Base-by-base conservation (phyloP, 2,888 invertebrate species). In the Drosophila atroscutellata region DNA sequence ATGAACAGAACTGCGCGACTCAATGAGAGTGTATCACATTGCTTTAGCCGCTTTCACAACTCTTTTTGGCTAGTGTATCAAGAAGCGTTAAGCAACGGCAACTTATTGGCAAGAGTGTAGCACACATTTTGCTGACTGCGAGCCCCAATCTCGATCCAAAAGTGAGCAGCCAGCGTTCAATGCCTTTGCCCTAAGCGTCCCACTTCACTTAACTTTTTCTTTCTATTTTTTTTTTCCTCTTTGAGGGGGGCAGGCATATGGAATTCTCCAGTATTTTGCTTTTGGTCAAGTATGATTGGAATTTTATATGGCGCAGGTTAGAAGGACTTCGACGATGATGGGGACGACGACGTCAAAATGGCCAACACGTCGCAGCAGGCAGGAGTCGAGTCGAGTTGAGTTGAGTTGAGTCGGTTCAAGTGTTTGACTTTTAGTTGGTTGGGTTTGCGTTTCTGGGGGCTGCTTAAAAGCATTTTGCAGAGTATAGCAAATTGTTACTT, bases 211-310 rank as follows among this genome's bases (percentile, higher is more conserved):
- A 84, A 86, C 85, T 86, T 83, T 76, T 76, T 58, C 49, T 45
- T 52, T 37, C 18, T 37, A 2, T 37, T 8, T 37, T 37, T 42
- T 42, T 45, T 30, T 32, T 26, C 36, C 49, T 13, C 28, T 6
- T 18, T 26, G 6, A 3, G 57, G 51, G 57, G 36, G 15, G 18
- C 42, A 30, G 26, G 60, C 54, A 64, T 69, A 49, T 45, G 51
- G 75, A 86, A 86, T 72, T 84, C 89, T 80, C 82, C 80, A 89
- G 87, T 86, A 89, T 86, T 84, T 82, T 86, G 81, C 80, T 82
- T 84, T 89, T 78, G 86, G 86, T 89, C 86, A 86, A 86, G 86
- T 86, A 86, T 86, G 86, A 86, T 86, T 86, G 86, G 86, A 86
- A 86, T 89, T 86, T 86, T 89, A 86, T 89, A 89, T 89, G 81